Base-by-base conservation (phyloP, 1,140 invertebrate species). In the Heliothis subflexa region DNA sequence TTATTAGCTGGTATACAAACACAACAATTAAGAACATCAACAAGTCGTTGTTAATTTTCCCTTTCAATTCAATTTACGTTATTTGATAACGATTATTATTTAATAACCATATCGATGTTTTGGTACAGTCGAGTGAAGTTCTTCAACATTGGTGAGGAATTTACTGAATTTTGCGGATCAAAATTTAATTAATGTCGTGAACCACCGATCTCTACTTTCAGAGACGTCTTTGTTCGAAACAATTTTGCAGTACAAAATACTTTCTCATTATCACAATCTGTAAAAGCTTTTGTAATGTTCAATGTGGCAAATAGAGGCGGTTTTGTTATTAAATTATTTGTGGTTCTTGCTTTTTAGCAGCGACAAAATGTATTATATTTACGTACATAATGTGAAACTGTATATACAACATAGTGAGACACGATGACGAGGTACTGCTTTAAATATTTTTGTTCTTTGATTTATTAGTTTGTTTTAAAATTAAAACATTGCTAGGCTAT, bases 171-270 rank as follows among this genome's bases (percentile, higher is more conserved):
- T 57, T 4, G 70, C 52, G 14, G 33, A 68, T 68, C 28, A 78
- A 78, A 78, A 78, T 78, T 78, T 78, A 78, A 78, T 78, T 78
- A 78, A 78, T 47, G 16, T 40, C 14, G 18, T 21, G 50, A 47
- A 49, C 28, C 49, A 28, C 70, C 70, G 21, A 71, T 71, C 57
- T 40, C 9, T 49, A 59, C 61, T 52, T 61, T 76, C 45, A 64
- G 16, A 33, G 13, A 45, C 47, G 61, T 76, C 73, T 76, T 62
- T 76, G 47, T 71, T 71, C 68, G 2, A 28, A 55, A 66, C 45
- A 70, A 70, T 21, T 71, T 71, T 71, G 25, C n/a, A 54, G 54
- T 55, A 71, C 50, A 55, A 71, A 71, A 71, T 71, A 71, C 50
- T 71, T 68, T 71, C 68, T 70, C 47, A 71, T 71, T 71, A 71